Percentiles rank a stretch among this genome's conserved stretches.
phyloP scores from a whole-genome alignment of 2,797 vertebrate species.

The Anolis apletophallus region DNA sequence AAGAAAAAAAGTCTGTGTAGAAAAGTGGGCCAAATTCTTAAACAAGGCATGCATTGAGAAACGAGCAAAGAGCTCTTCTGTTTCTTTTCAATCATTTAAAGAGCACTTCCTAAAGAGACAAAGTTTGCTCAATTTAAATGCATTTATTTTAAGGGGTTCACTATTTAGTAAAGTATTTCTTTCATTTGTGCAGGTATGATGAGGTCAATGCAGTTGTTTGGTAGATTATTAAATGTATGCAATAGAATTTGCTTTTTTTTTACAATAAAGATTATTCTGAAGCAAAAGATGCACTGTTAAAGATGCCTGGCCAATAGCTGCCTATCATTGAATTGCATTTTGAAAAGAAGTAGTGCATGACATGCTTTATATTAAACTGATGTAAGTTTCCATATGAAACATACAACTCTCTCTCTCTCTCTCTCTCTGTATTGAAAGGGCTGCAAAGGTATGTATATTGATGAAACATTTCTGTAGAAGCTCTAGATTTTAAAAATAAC shows the following conservation, averaged over 20 bases:
- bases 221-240: not conserved
- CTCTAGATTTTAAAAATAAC: not conserved
- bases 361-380: not conserved
- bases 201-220: conserved; percentile 50
- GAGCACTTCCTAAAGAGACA: conserved; percentile 55
- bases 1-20: conserved; percentile 22
- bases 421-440: not conserved
- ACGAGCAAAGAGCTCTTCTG: conserved; percentile 49
- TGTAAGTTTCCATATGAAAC: not conserved
- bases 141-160: conserved; percentile 26
- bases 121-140: conserved; percentile 7
- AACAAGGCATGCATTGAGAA: conserved; percentile 65
- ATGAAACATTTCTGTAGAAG: not conserved
- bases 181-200: conserved; percentile 44
- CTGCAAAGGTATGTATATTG: not conserved
- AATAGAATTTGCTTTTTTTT: conserved; percentile 9
- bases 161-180: conserved; percentile 49
- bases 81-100: conserved; percentile 51
- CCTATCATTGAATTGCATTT: not conserved
- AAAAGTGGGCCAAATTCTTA: conserved; percentile 39
- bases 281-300: not conserved
- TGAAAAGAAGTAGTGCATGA: not conserved
- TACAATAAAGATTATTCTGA: not conserved
- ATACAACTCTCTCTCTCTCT: not conserved
- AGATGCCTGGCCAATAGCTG: not conserved